phyloP scores from a whole-genome alignment of 2,113 vertebrate genomes.

The Perognathus longimembris region DNA sequence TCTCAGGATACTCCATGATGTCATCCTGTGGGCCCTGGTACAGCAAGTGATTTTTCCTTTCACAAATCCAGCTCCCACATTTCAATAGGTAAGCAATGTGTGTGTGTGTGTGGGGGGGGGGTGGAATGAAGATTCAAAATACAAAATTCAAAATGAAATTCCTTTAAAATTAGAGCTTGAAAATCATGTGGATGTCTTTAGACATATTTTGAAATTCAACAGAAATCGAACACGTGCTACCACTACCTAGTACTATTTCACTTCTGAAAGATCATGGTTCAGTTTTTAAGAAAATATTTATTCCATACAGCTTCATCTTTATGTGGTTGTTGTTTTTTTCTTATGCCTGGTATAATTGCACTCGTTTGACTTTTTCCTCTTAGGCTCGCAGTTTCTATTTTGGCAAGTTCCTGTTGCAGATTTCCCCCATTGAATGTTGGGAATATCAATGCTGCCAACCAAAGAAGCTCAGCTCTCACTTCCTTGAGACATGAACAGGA shows the following conservation, averaged over 20 bases:
- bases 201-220: constrained; percentile 7
- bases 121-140: neutral
- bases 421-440: constrained; percentile 7
- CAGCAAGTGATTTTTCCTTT: neutral
- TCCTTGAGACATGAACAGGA: neutral
- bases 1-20: neutral
- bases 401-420: neutral
- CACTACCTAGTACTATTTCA: neutral
- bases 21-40: neutral
- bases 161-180: constrained; percentile 12
- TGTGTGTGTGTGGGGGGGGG: too few species aligned
- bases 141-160: constrained; percentile 2
- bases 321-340: neutral
- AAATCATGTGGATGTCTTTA: constrained; percentile 11
- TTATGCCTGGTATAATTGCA: constrained; percentile 16
- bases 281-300: constrained; percentile 6
- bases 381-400: constrained; percentile 36
- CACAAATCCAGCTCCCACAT: neutral
- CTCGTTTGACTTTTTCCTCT: neutral
- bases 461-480: neutral
- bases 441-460: constrained; percentile 11
- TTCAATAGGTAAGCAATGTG: neutral
- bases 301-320: neutral
- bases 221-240: neutral
- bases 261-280: neutral